Evolutionary conservation across 2,888 invertebrate species (phyloP).

Genomic region (Stenodema calcarata): DNA sequence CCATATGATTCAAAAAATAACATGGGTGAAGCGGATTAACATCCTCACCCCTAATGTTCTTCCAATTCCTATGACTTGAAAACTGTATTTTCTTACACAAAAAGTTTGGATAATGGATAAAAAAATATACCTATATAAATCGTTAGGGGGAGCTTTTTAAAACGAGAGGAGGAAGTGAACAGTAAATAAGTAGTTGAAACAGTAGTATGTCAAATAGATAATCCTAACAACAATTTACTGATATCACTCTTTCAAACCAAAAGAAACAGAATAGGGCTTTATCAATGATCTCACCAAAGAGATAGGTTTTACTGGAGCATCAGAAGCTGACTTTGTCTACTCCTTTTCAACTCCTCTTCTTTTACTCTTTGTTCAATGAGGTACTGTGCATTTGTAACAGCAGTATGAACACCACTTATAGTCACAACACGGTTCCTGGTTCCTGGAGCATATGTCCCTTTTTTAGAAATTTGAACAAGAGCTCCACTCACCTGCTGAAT

Average conservation of each 20-base stretch:
- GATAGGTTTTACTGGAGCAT: constrained; percentile 53
- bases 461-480: constrained; percentile 98
- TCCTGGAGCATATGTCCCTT: constrained; percentile 96
- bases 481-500: constrained; percentile 97
- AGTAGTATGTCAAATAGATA: too few species aligned
- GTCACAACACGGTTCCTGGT: constrained; percentile 97
- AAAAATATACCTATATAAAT: too few species aligned
- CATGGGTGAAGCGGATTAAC: too few species aligned
- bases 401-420: constrained; percentile 86
- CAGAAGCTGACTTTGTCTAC: constrained; percentile 75
- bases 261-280: neutral
- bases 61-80: too few species aligned
- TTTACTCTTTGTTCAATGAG: constrained; percentile 95
- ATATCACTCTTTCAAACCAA: neutral
- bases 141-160: too few species aligned
- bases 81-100: too few species aligned
- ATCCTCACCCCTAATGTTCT: too few species aligned
- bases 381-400: constrained; percentile 90
- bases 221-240: too few species aligned
- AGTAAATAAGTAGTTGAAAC: too few species aligned
- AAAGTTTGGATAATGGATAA: too few species aligned
- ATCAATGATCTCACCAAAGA: neutral
- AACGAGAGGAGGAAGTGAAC: too few species aligned
- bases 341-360: constrained; percentile 94
- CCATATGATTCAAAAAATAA: too few species aligned